A percentile compares a stretch with the other conserved stretches of the same genome.
Evolutionary conservation across 2,113 vertebrate genomes (phyloP).

Genomic region (Pollimyrus isidori): DNA sequence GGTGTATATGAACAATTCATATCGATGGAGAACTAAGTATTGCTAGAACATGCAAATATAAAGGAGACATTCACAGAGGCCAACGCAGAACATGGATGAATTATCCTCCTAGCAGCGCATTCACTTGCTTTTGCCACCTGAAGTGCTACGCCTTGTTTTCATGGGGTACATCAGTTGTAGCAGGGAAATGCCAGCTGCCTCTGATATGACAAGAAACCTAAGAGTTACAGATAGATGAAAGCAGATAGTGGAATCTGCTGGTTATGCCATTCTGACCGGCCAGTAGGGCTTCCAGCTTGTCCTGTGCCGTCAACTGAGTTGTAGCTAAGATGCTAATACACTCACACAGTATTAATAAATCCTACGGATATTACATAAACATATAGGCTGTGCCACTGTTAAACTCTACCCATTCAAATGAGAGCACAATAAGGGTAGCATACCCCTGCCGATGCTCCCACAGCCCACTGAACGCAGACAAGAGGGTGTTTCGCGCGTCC

Average conservation of each 20-base stretch:
- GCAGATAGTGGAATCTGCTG: background rate
- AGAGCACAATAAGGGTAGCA: constrained; percentile 57
- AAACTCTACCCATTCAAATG: constrained; percentile 69
- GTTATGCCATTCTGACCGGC: background rate
- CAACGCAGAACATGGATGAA: background rate
- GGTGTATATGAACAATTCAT: background rate
- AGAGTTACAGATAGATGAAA: background rate
- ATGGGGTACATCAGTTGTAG: background rate
- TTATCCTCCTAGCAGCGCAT: background rate
- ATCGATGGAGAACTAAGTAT: background rate
- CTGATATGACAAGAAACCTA: background rate
- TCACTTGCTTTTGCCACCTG: background rate
- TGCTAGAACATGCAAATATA: background rate
- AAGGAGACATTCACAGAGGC: background rate
- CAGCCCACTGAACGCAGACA: constrained; percentile 52
- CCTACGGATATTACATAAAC: constrained; percentile 21
- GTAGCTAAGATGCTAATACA: background rate
- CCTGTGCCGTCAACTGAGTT: background rate
- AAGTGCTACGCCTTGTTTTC: background rate
- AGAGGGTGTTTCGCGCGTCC: constrained; percentile 46
- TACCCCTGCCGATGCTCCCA: constrained; percentile 52
- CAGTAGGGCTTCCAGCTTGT: background rate
- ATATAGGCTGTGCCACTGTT: constrained; percentile 57
- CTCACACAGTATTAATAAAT: constrained; percentile 9
- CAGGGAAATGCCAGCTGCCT: background rate